phyloP scores from a whole-genome alignment of 2,797 vertebrate genomes.

The Sebastes variabilis region DNA sequence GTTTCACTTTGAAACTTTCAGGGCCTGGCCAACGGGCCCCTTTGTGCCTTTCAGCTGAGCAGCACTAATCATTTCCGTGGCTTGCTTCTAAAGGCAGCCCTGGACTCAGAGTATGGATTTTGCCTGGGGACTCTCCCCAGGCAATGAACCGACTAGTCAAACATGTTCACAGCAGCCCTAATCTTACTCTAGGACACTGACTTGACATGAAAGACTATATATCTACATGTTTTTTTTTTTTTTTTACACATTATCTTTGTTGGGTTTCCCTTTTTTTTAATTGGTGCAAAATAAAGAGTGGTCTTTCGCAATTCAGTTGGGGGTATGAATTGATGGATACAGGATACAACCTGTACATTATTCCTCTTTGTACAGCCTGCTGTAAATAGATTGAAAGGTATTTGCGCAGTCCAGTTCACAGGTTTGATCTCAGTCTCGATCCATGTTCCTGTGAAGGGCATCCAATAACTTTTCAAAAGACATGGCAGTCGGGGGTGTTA shows the following conservation, averaged over 20 bases:
- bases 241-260: conserved; percentile 72
- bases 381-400: conserved; percentile 20
- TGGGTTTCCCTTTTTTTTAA: conserved; percentile 52
- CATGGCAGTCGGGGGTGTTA: background rate
- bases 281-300: conserved; percentile 43
- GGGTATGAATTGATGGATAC: conserved; percentile 4
- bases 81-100: conserved; percentile 83
- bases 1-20: conserved; percentile 82
- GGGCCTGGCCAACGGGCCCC: conserved; percentile 68
- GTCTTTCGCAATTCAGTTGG: conserved; percentile 24
- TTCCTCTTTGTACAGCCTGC: conserved; percentile 25
- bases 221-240: conserved; percentile 35
- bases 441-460: conserved; percentile 31
- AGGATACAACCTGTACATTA: conserved; percentile 4
- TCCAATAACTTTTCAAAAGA: conserved; percentile 18
- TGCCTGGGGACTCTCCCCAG: conserved; percentile 89
- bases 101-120: conserved; percentile 84
- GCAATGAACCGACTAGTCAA: conserved; percentile 85
- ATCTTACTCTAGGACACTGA: conserved; percentile 87
- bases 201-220: conserved; percentile 85
- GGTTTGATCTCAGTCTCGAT: conserved; percentile 15
- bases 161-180: conserved; percentile 87
- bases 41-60: conserved; percentile 79
- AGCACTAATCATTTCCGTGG: conserved; percentile 81
- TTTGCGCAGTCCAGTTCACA: conserved; percentile 6